Evolutionary conservation across 2,888 invertebrate species (phyloP).

Genomic region (Himalopsyche anomala): DNA sequence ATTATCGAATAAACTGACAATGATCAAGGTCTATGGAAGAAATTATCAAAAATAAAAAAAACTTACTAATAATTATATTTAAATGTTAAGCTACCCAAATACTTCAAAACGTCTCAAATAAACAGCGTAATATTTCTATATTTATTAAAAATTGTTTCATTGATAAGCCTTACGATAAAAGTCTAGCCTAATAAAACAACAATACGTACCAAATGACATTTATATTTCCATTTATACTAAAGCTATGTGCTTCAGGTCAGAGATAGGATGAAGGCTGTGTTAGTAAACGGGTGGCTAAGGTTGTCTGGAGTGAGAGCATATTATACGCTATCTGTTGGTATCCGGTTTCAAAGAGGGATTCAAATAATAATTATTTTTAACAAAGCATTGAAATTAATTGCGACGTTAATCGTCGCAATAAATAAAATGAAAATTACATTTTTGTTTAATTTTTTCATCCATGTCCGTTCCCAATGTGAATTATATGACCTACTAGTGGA

Average conservation of each 20-base stretch:
- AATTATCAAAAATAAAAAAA: no score
- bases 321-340: background rate
- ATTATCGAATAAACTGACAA: no score
- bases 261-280: constrained; percentile 17
- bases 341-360: background rate
- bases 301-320: background rate
- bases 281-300: constrained; percentile 1
- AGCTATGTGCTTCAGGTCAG: background rate
- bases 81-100: no score
- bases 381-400: background rate
- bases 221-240: background rate
- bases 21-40: no score
- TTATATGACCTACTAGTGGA: no score
- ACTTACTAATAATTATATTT: no score
- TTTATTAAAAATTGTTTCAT: background rate
- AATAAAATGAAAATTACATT: no score
- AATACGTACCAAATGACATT: constrained; percentile 18
- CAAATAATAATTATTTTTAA: background rate
- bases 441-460: no score
- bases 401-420: no score
- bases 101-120: no score
- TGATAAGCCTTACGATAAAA: constrained; percentile 15
- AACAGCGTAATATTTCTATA: no score
- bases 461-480: no score
- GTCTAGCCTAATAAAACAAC: constrained; percentile 21